Base-by-base conservation (phyloP, 2,797 vertebrate species). In the Hozukius guyotensis region DNA sequence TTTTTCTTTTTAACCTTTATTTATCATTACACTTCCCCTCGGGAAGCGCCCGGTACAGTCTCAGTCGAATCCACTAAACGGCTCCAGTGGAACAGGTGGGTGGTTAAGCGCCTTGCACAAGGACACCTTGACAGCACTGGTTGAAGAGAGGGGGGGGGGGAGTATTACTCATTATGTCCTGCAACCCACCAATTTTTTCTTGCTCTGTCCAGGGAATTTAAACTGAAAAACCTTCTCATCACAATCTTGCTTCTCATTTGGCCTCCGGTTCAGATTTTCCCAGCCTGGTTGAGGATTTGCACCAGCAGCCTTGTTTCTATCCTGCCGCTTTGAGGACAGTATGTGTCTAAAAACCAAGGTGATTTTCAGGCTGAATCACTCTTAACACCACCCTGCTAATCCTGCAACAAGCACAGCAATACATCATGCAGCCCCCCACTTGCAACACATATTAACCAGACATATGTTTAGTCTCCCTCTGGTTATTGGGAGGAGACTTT, bases 51-150 rank as follows among this genome's bases (percentile, higher is more conserved):
- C 8, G 2, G 25, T 73, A 59, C 56, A 81, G n/a, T 73, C 71
- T 88, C 82, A 72, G 79, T 82, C 1, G 16, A 67, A 70, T 77
- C 52, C 49, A 57, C 81, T 61, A 38, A 85, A 61, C 61, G 62
- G 61, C 29, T 78, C 32, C 64, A n/a, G 57, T 57, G 31, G 76
- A 88, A 84, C 75, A 83, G 81, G 77, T 89, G 72, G 79, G 69
- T 82, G 42, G 68, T 79, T 86, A 85, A 85, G 75, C 52, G 24
- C 25, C 62, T 62, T 72, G 52, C 64, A 69, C 83, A 89, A 94
- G 89, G 88, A 89, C 88, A 84, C 78, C 80, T 84, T 89, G 87
- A 87, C 83, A 90, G 80, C 63, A 34, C 25, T 68, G 77, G 59
- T 76, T 79, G 66, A 74, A 78, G 63, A 82, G 70, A 46, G 38